Evolutionary conservation across 2,888 invertebrate genomes (phyloP), one percentile per base, ranked within the genome.

Genomic region (Neocrepidodera transversa): DNA sequence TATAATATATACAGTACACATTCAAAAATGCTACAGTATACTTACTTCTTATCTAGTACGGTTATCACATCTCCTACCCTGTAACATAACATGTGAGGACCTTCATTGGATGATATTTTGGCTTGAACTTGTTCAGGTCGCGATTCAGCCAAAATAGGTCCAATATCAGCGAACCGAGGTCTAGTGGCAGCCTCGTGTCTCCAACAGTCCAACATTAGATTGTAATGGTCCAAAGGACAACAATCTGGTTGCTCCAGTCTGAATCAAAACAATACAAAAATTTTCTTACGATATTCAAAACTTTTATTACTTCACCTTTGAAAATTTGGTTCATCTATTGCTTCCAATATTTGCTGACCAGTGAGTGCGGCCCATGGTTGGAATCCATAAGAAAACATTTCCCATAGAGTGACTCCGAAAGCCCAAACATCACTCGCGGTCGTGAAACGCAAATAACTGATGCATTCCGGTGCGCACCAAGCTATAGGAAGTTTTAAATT

Each of bases 391-490:
- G 95, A 95, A 79, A 98, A 99, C 94, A 98, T 95, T 80, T 99
- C 99, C 98, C 98, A 99, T 0, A 99, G 82, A n/a, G 97, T 95
- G 5, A 76, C 80, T 2, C 94, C 98, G 78, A 91, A 99, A 0
- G 98, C 95, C 98, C 98, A 99, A 0, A 97, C 95, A 76, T 99
- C 99, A 56, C 95, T 95, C 4, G 97, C 90, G 5, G 95, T 93
- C 1, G 98, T 99, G 78, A 99, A 99, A 58, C 94, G 88, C 60
- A 98, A 83, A 78, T 93, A 97, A 68, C 95, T 92, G 70, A 99
- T 97, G 77, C 95, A 96, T 80, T 99, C 98, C 0, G 98, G 97
- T 0, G 98, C 97, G 82, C 97, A 97, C 98, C 98, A 98, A 2
- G 98, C 98, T 65, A 98, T 97, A 0, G 98, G 98, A 58, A 99